A percentile compares a stretch with the other conserved stretches of the same genome.
phyloP scores from a whole-genome alignment of 2,888 invertebrate genomes.

The Drosophila borealis region DNA sequence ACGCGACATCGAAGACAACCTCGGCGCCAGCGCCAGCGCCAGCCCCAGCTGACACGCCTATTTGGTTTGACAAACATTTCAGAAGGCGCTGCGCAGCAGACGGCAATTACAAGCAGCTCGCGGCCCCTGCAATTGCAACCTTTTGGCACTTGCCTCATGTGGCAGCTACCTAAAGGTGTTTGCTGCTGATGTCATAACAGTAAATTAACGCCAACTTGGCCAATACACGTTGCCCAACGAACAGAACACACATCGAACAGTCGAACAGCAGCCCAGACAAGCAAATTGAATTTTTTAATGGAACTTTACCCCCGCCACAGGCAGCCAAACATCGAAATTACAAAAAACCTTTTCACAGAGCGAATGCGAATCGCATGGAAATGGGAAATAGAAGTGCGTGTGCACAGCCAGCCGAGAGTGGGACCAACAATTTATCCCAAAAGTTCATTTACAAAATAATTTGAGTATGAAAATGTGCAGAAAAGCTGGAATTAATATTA shows the following conservation, averaged over 20 bases:
- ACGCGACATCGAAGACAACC: slow-evolving; percentile 32
- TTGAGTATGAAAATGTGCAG: no score
- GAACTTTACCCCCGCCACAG: slow-evolving; percentile 15
- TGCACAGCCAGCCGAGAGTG: slow-evolving; percentile 34
- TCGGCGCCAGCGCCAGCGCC: slow-evolving; percentile 39
- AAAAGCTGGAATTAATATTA: no score
- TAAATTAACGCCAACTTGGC: slow-evolving; percentile 60
- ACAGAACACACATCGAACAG: not conserved
- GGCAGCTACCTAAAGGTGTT: slow-evolving; percentile 30
- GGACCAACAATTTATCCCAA: slow-evolving; percentile 12
- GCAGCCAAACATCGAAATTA: slow-evolving; percentile 31
- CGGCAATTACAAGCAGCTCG: slow-evolving; percentile 51
- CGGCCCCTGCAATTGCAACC: slow-evolving; percentile 42
- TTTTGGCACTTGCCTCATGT: slow-evolving; percentile 36
- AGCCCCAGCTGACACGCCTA: slow-evolving; percentile 60
- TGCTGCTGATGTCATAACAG: slow-evolving; percentile 69
- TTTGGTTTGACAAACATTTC: slow-evolving; percentile 70
- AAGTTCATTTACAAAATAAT: not conserved
- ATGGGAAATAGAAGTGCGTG: slow-evolving; percentile 28
- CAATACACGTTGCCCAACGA: slow-evolving; percentile 15
- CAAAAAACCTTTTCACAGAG: slow-evolving; percentile 44
- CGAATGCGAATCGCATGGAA: slow-evolving; percentile 34
- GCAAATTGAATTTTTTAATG: slow-evolving; percentile 62
- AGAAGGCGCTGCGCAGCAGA: slow-evolving; percentile 51
- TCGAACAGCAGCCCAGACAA: slow-evolving; percentile 37